Conservation (phyloP, 2,888 invertebrate genomes). For the Agrilus cyanescens region DNA sequence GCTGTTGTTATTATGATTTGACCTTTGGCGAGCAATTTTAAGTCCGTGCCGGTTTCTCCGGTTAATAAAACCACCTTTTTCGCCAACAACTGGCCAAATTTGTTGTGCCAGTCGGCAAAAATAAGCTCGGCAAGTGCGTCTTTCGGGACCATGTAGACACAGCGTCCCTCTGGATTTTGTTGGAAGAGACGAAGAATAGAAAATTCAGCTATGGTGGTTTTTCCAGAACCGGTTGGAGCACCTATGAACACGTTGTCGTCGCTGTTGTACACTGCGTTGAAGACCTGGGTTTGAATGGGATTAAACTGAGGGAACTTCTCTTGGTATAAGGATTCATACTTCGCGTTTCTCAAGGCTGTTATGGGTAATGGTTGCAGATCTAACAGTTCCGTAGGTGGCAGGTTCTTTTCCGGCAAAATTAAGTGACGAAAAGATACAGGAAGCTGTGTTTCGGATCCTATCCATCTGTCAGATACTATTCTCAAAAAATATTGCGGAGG, state of each 20-base stretch:
- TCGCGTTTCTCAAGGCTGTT: slow-evolving; percentile 78
- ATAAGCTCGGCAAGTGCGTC: slow-evolving; percentile 84
- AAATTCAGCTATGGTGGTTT: slow-evolving; percentile 93
- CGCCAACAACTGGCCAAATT: slow-evolving; percentile 70
- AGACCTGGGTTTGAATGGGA: slow-evolving; percentile 98
- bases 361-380: slow-evolving; percentile 94
- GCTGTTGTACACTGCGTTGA: slow-evolving; percentile 95
- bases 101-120: slow-evolving; percentile 84
- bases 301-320: slow-evolving; percentile 90
- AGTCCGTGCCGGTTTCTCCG: slow-evolving; percentile 94
- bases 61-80: slow-evolving; percentile 85
- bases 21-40: slow-evolving; percentile 83
- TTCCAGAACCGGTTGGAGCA: slow-evolving; percentile 83
- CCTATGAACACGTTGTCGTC: slow-evolving; percentile 97
- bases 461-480: slow-evolving; percentile 84
- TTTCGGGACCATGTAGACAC: slow-evolving; percentile 87
- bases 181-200: slow-evolving; percentile 81
- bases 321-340: slow-evolving; percentile 75
- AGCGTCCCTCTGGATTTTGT: slow-evolving; percentile 62
- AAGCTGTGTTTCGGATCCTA: slow-evolving; percentile 88
- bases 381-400: slow-evolving; percentile 92
- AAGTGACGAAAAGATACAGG: slow-evolving; percentile 96
- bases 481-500: slow-evolving; percentile 96
- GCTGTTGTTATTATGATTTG: slow-evolving; percentile 96
- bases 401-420: slow-evolving; percentile 94